Conservation (phyloP, 2,113 vertebrate species). For the Taxidea taxus region DNA sequence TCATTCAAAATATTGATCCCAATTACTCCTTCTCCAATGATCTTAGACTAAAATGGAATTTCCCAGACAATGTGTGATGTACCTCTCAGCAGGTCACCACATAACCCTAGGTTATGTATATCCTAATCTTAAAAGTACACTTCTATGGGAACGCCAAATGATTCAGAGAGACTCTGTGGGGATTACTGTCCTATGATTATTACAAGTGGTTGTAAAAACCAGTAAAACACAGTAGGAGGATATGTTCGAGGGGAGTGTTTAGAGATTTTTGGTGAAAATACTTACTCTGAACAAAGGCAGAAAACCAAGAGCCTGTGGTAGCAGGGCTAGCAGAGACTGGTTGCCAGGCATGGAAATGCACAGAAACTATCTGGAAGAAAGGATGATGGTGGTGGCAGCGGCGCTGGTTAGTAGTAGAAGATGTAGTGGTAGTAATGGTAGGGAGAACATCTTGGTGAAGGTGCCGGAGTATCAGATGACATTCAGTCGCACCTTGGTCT, state of each 20-base stretch:
- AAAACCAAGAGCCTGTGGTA: neutral
- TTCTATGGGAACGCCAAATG: neutral
- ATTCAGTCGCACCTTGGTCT: neutral
- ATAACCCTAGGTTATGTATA: neutral
- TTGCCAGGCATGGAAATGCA: neutral
- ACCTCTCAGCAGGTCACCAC: accelerated
- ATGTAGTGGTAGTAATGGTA: neutral
- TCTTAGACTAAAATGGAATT: neutral
- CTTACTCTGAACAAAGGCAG: neutral
- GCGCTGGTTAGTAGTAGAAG: neutral
- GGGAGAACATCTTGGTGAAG: neutral
- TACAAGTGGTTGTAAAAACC: neutral
- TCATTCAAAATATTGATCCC: neutral
- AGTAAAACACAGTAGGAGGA: neutral
- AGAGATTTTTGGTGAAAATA: neutral
- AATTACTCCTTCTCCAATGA: neutral
- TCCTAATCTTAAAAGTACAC: neutral
- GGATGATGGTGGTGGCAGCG: accelerated
- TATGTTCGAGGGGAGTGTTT: neutral
- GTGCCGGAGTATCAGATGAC: neutral
- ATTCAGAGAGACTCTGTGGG: neutral
- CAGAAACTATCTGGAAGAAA: neutral
- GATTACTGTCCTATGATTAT: neutral
- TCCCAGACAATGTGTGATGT: neutral
- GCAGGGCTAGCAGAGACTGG: neutral